These are phyloP conservation scores for Progne subis DNA, from an alignment of 2,113 vertebrate species.

Conservation along the genomic window DNA sequence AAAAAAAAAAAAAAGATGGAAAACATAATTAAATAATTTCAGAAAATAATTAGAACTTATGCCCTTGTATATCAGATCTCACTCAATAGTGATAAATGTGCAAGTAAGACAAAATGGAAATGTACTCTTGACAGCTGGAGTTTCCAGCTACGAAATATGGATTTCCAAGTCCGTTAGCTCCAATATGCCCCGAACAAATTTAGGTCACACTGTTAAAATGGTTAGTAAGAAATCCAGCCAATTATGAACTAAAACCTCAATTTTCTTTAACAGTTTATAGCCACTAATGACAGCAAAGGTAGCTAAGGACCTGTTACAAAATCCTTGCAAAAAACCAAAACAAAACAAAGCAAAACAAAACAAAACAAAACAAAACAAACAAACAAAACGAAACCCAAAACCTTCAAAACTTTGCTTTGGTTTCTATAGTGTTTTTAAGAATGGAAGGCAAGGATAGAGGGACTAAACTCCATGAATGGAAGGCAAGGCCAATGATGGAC, in stretches of 20 bases:
- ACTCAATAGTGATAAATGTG: not conserved
- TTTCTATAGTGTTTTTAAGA: not conserved
- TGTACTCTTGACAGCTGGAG: not conserved
- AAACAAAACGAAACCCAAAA: not conserved
- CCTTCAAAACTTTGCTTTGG: rapidly evolving
- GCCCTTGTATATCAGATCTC: not conserved
- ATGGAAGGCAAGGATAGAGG: not conserved
- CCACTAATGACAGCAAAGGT: not conserved
- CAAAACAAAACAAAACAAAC: too few relatives aligned
- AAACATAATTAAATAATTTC: not conserved
- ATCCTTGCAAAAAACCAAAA: not conserved
- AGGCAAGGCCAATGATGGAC: not conserved
- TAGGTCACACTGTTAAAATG: not conserved
- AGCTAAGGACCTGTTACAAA: not conserved
- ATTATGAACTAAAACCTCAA: not conserved
- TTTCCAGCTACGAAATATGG: not conserved
- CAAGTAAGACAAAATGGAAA: not conserved
- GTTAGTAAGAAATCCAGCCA: not conserved
- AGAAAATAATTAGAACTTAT: not conserved
- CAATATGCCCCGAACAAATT: not conserved
- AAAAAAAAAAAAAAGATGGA: not conserved
- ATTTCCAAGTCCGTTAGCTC: not conserved
- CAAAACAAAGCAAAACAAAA: too few relatives aligned
- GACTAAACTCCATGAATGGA: not conserved
- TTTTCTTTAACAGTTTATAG: not conserved